Percentiles rank a stretch among this genome's conserved stretches.
These are phyloP conservation scores for Pelecanoides urinatrix DNA, from an alignment of 2,113 vertebrate genomes.

Conservation along the genomic window DNA sequence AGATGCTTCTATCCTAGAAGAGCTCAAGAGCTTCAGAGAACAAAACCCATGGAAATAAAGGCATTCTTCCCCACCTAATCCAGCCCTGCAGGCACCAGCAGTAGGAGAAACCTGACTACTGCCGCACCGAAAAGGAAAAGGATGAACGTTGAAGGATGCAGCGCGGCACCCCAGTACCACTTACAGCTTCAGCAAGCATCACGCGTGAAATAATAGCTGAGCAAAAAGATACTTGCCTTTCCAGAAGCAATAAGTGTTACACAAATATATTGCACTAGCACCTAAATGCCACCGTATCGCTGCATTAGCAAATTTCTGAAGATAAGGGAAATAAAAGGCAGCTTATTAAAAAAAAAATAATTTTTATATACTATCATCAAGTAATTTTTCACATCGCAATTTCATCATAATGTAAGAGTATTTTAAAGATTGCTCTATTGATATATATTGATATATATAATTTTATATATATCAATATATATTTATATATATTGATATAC, in stretches of 20 bases:
- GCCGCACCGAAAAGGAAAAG: rapidly evolving
- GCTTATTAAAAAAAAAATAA: not conserved
- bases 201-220: not conserved
- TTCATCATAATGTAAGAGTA: not conserved
- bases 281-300: rapidly evolving
- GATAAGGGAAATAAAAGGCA: not conserved
- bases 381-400: not conserved
- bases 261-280: not conserved
- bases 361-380: not conserved
- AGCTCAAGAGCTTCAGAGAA: not conserved
- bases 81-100: not conserved
- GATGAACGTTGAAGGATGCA: not conserved
- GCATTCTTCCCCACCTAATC: not conserved
- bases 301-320: not conserved
- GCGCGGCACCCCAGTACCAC: not conserved
- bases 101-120: not conserved
- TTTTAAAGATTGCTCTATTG: not conserved
- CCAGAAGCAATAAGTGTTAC: not conserved
- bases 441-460: not conserved
- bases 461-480: not conserved
- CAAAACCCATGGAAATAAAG: not conserved
- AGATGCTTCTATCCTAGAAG: not conserved
- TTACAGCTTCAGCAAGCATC: not conserved
- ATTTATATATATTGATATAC: not conserved
- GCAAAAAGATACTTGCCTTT: not conserved